phyloP scores from a whole-genome alignment of 2,797 vertebrate genomes.

The Tokudaia tokunoshimensis region DNA sequence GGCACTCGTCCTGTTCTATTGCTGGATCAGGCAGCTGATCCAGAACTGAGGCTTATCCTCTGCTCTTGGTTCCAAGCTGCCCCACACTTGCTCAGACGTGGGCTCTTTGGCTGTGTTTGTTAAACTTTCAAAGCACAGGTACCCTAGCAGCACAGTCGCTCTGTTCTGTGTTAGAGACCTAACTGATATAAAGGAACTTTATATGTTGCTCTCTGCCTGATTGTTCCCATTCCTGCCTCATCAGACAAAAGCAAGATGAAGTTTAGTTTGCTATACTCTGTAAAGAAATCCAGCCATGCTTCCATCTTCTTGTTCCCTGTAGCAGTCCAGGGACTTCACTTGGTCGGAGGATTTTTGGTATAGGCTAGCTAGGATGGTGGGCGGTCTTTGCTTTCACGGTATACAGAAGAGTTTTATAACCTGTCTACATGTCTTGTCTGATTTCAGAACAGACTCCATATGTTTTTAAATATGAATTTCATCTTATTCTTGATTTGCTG shows the following conservation, averaged over 20 bases:
- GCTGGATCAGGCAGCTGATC: not conserved
- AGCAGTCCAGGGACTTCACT: not conserved
- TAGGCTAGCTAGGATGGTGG: not conserved
- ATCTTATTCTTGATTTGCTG: not conserved
- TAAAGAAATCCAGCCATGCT: not conserved
- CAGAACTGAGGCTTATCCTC: not conserved
- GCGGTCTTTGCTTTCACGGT: not conserved
- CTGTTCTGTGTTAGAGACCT: not conserved
- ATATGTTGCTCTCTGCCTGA: not conserved
- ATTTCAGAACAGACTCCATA: not conserved
- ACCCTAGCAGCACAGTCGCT: not conserved
- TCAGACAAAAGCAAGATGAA: slow-evolving; percentile 8
- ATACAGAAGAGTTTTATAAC: not conserved
- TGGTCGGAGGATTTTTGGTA: not conserved
- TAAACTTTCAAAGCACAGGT: not conserved
- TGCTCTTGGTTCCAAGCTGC: not conserved
- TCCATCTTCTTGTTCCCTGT: not conserved
- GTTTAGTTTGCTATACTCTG: not conserved
- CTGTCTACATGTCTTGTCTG: not conserved
- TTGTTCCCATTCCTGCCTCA: not conserved
- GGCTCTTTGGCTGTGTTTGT: not conserved
- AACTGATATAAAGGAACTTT: not conserved
- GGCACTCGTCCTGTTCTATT: not conserved
- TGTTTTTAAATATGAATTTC: slow-evolving; percentile 42
- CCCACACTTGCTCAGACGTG: too few species aligned